Conservation (phyloP, 1,140 invertebrate species). For the Drosophila pseudoananassae region DNA sequence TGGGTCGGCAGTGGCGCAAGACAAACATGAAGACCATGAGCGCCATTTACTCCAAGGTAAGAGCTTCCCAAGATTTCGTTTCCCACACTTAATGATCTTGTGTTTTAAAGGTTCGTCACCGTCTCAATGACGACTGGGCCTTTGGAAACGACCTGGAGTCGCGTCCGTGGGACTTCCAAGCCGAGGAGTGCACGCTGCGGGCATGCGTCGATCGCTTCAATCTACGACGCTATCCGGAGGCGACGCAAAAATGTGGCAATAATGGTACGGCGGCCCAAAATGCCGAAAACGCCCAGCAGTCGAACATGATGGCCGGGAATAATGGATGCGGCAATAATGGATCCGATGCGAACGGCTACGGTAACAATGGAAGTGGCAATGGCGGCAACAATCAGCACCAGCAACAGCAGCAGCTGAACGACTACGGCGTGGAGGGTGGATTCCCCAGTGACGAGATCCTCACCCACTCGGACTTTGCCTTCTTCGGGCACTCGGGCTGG, state of each 20-base stretch:
- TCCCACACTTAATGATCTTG: background rate
- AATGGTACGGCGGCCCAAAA: conserved; percentile 71
- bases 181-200: conserved; percentile 97
- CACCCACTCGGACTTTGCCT: conserved; percentile 80
- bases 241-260: conserved; percentile 83
- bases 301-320: conserved; percentile 70
- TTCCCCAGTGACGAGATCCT: conserved; percentile 82
- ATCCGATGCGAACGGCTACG: conserved; percentile 56
- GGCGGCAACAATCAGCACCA: conserved; percentile 34
- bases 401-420: conserved; percentile 66
- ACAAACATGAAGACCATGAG: conserved; percentile 99
- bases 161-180: conserved; percentile 99
- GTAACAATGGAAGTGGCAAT: conserved; percentile 54
- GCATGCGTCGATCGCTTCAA: conserved; percentile 98
- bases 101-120: conserved; percentile 88
- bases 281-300: conserved; percentile 69
- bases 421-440: conserved; percentile 78
- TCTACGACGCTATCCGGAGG: conserved; percentile 91
- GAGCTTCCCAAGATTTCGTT: background rate
- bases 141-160: conserved; percentile 99
- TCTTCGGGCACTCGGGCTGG: conserved; percentile 81
- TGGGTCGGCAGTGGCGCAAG: conserved; percentile 99
- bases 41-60: conserved; percentile 97
- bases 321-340: conserved; percentile 50
- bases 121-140: conserved; percentile 99